phyloP scores from a whole-genome alignment of 2,113 vertebrate genomes.

The Caranx melampygus region DNA sequence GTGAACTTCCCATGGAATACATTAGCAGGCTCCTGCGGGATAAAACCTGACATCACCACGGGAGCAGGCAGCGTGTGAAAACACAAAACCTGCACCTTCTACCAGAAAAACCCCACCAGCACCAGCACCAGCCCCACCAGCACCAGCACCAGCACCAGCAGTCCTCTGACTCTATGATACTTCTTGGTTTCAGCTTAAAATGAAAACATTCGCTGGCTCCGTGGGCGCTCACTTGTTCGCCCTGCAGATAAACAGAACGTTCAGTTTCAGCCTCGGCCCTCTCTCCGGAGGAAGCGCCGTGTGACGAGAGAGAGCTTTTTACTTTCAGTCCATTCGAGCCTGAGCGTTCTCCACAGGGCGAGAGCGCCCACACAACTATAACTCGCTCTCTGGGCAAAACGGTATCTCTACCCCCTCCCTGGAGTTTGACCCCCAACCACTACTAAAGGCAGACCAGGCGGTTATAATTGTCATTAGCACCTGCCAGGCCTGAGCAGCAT shows the following conservation, averaged over 20 bases:
- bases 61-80: constrained; percentile 36
- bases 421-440: constrained; percentile 63
- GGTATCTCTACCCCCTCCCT: constrained; percentile 59
- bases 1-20: constrained; percentile 58
- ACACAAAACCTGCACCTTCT: constrained; percentile 46
- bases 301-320: constrained; percentile 37
- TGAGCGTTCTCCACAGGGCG: constrained; percentile 37
- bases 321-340: constrained; percentile 30
- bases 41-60: constrained; percentile 31
- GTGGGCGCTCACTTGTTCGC: constrained; percentile 46
- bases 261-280: constrained; percentile 44
- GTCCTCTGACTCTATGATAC: not conserved
- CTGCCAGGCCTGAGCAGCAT: constrained; percentile 45
- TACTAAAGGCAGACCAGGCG: constrained; percentile 33
- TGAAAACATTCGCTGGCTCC: constrained; percentile 52
- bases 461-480: constrained; percentile 69
- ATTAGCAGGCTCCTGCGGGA: constrained; percentile 33
- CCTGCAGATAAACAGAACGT: constrained; percentile 59
- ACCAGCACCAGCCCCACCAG: constrained; percentile 6
- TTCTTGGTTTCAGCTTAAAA: constrained; percentile 57
- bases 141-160: not conserved
- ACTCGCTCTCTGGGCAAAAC: constrained; percentile 25
- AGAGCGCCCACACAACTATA: constrained; percentile 52
- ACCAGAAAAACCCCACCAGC: constrained; percentile 15
- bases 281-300: constrained; percentile 50